Percentiles rank a stretch among this genome's conserved stretches.
Evolutionary conservation across 2,888 invertebrate genomes (phyloP).

Genomic region (Tetragonisca angustula): DNA sequence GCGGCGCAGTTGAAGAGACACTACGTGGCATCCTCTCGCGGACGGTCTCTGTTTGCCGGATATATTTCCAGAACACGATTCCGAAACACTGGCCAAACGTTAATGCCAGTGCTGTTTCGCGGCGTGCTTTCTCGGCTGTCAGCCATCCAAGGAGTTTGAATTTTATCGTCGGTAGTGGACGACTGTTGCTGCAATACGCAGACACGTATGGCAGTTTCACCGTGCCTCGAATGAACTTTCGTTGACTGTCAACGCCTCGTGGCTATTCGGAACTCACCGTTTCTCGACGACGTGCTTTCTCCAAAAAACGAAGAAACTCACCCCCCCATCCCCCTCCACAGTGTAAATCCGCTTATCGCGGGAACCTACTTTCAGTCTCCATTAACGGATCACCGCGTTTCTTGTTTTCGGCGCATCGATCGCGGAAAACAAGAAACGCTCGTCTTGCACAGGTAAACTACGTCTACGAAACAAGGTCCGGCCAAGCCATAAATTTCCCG

Average conservation of each 20-base stretch:
- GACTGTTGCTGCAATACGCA: not conserved
- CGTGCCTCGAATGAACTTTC: not conserved
- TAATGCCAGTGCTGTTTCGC: not conserved
- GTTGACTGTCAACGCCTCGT: constrained; percentile 35
- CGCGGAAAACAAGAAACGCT: not conserved
- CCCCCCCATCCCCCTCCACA: too few relatives aligned
- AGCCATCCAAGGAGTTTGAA: constrained; percentile 46
- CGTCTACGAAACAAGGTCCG: too few relatives aligned
- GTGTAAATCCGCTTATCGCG: constrained; percentile 20
- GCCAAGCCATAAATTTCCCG: constrained; percentile 5
- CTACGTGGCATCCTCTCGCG: not conserved
- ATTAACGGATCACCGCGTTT: constrained; percentile 16
- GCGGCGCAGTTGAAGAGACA: not conserved
- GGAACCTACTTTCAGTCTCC: constrained; percentile 12
- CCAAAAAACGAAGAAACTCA: not conserved
- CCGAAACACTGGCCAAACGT: constrained; percentile 32
- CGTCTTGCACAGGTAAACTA: constrained; percentile 4
- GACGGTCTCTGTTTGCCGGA: not conserved
- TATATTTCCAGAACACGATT: not conserved
- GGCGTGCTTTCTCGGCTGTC: constrained; percentile 36
- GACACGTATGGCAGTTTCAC: not conserved
- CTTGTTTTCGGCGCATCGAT: constrained; percentile 1
- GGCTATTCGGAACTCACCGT: not conserved
- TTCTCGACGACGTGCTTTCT: not conserved
- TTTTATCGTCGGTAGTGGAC: constrained; percentile 45